Conservation (phyloP, 2,888 invertebrate species). For the Leucophenga montana region DNA sequence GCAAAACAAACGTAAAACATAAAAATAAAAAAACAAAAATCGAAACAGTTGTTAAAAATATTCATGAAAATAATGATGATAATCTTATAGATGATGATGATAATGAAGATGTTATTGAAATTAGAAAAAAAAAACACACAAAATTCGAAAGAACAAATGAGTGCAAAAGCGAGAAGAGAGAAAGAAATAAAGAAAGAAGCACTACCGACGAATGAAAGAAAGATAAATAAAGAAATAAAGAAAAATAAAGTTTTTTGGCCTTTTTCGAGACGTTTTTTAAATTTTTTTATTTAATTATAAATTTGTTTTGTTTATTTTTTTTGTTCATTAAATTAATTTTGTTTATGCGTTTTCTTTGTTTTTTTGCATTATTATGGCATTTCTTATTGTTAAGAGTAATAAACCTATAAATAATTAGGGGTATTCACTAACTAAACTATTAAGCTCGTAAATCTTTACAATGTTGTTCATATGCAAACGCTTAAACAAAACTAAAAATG, state of each 20-base stretch:
- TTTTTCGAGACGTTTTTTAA: background rate
- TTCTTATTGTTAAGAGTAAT: too few relatives aligned
- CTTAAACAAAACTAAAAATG: too few relatives aligned
- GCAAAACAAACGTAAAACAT: too few relatives aligned
- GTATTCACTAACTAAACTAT: too few relatives aligned
- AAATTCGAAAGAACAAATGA: background rate
- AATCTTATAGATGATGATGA: too few relatives aligned
- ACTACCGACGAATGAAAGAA: background rate
- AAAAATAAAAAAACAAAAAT: constrained; percentile 28
- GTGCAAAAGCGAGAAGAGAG: background rate
- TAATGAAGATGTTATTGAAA: background rate
- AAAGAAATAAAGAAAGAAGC: background rate
- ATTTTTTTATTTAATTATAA: background rate
- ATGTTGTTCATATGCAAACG: too few relatives aligned
- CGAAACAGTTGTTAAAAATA: constrained; percentile 19
- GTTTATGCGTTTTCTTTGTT: background rate
- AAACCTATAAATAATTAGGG: too few relatives aligned
- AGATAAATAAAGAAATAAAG: background rate
- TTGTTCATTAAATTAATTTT: too few relatives aligned
- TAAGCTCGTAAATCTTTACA: too few relatives aligned
- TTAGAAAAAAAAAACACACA: too few relatives aligned
- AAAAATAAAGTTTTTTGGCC: background rate
- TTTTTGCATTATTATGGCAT: background rate
- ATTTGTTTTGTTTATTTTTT: background rate
- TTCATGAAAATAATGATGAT: background rate